Evolutionary conservation across 1,140 invertebrate genomes (phyloP).

Genomic region (Cherax destructor): DNA sequence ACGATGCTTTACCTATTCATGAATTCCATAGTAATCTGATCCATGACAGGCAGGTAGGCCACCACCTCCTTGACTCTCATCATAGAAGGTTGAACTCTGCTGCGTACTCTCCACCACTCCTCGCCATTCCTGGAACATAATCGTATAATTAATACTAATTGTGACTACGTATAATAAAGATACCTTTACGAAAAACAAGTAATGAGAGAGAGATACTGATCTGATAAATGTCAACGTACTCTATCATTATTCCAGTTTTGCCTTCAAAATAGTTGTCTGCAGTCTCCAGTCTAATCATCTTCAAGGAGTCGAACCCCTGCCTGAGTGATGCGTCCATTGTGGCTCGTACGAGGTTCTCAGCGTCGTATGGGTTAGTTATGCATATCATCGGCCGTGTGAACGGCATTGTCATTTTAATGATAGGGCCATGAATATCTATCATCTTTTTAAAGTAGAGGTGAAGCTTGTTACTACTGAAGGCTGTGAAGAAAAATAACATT

Average conservation of each 20-base stretch:
- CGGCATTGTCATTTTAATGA: background rate
- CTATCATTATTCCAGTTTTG: conserved; percentile 24
- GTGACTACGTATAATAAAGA: no score
- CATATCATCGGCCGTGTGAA: background rate
- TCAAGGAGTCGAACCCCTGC: conserved; percentile 11
- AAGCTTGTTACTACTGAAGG: background rate
- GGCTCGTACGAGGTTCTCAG: conserved; percentile 13
- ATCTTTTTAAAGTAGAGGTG: conserved; percentile 13
- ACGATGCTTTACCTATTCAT: conserved; percentile 26
- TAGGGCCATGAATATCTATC: conserved; percentile 16
- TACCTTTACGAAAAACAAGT: no score
- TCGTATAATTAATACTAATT: no score
- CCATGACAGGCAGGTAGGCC: conserved; percentile 26
- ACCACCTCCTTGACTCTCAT: conserved; percentile 26
- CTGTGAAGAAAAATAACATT: background rate
- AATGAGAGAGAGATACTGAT: no score
- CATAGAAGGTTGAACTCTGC: conserved; percentile 34
- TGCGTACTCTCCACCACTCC: conserved; percentile 45
- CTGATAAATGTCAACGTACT: background rate
- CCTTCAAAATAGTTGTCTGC: conserved; percentile 31
- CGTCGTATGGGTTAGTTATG: background rate
- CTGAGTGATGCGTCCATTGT: conserved; percentile 46
- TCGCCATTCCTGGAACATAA: conserved; percentile 32
- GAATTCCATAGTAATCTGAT: conserved; percentile 21
- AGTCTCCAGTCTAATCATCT: background rate